These are phyloP conservation scores for Rousettus madagascariensis DNA, from an alignment of 2,797 vertebrate genomes.

Conservation along the genomic window DNA sequence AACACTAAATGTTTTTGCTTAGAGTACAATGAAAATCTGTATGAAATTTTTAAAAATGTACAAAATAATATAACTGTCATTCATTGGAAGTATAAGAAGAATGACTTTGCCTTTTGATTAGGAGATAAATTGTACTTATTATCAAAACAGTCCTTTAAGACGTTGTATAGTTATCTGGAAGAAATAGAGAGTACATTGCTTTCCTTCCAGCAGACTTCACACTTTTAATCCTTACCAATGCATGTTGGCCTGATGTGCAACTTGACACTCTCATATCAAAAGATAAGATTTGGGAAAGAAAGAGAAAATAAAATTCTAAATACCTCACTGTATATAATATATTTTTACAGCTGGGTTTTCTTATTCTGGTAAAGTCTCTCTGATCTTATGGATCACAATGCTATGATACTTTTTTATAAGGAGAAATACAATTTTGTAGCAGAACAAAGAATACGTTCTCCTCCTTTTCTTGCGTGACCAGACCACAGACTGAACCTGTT, in stretches of 20 bases:
- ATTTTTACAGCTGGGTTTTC: not conserved
- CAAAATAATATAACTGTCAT: not conserved
- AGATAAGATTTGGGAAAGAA: not conserved
- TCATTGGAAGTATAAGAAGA: not conserved
- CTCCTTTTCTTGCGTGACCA: slow-evolving; percentile 61
- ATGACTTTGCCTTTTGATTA: not conserved
- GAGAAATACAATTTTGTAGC: not conserved
- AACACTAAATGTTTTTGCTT: not conserved
- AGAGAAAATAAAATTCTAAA: not conserved
- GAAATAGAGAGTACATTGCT: not conserved
- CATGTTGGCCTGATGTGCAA: not conserved
- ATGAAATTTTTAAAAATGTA: not conserved
- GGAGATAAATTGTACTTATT: not conserved
- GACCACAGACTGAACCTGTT: slow-evolving; percentile 79
- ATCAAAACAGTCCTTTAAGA: not conserved
- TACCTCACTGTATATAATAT: not conserved
- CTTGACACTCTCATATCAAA: not conserved
- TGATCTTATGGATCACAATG: not conserved
- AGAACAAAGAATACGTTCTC: slow-evolving; percentile 5
- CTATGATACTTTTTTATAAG: slow-evolving; percentile 8
- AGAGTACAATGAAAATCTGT: not conserved
- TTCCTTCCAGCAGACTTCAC: not conserved
- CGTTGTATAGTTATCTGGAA: not conserved
- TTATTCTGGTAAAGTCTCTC: not conserved
- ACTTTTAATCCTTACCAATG: not conserved